Conservation (phyloP, 2,113 vertebrate species). For the Carassius gibelio region DNA sequence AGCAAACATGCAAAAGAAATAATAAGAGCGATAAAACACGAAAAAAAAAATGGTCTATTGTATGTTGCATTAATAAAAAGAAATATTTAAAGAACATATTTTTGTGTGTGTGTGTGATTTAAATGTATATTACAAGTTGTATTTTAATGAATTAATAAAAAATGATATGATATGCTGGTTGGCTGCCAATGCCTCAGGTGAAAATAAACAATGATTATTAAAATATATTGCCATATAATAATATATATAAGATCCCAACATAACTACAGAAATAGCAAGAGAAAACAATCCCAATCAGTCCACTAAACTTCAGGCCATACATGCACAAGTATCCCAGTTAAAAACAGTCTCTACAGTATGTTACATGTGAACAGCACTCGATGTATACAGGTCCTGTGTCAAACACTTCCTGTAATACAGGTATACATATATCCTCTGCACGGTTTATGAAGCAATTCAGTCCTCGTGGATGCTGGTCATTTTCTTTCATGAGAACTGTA, state of each 20-base stretch:
- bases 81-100: slow-evolving; percentile 8
- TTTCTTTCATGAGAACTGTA: slow-evolving; percentile 5
- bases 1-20: slow-evolving; percentile 63
- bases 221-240: background rate
- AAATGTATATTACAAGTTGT: background rate
- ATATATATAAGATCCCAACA: slow-evolving; percentile 51
- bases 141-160: slow-evolving; percentile 41
- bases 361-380: slow-evolving; percentile 55
- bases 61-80: slow-evolving; percentile 7
- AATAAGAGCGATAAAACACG: slow-evolving; percentile 56
- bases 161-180: slow-evolving; percentile 72
- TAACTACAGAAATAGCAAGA: slow-evolving; percentile 60
- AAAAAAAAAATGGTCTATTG: slow-evolving; percentile 22
- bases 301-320: slow-evolving; percentile 63
- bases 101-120: background rate
- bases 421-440: slow-evolving; percentile 22
- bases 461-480: slow-evolving; percentile 38
- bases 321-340: slow-evolving; percentile 67
- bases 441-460: slow-evolving; percentile 58
- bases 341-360: slow-evolving; percentile 59
- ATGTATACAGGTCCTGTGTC: slow-evolving; percentile 18
- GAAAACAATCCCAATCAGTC: slow-evolving; percentile 66
- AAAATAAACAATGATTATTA: slow-evolving; percentile 48
- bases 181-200: slow-evolving; percentile 63
- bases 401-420: background rate